Evolutionary conservation across 2,797 vertebrate genomes (phyloP), one percentile per base, ranked within the genome.

Genomic region (Anabas testudineus): DNA sequence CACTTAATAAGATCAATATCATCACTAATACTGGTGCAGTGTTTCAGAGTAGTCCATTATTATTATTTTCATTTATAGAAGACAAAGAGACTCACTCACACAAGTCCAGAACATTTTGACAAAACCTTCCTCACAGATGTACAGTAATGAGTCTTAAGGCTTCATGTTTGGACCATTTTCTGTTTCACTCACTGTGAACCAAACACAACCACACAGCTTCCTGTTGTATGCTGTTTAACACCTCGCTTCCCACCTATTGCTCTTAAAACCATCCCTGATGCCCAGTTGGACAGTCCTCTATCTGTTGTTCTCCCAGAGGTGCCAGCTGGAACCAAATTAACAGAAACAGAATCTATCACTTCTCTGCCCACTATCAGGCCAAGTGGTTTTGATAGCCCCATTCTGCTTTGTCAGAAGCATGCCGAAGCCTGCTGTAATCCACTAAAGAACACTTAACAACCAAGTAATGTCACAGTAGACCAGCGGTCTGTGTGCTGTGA

Each of bases 331-430:
- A 82, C 74, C 80, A 80, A 83, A 86, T 83, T 76, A 84, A 70
- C 80, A 83, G 74, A 83, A 88, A 86, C 74, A 68, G 65, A 87
- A 89, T 87, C 76, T 63, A 43, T 81, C 80, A 30, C 78, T 69
- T 71, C 70, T 80, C 58, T 26, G 43, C 58, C 75, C 67, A 51
- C 67, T 64, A 48, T 82, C 68, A 55, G 74, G 78, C 76, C 84
- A 78, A 84, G 83, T 85, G 80, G 65, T 79, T 90, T 89, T 90
- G 83, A 90, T 90, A 67, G 79, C 74, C 83, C 71, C 78, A 82
- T 88, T 90, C 71, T 89, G 84, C 85, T 86, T 77, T 67, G 84
- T 90, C 86, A 90, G 88, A 90, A 73, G 85, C 80, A 42, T 34
- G 74, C 75, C 79, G 78, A 61, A 56, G 65, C 65, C 59, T 39